Conservation (phyloP, 2,113 vertebrate species). For the Channa argus region DNA sequence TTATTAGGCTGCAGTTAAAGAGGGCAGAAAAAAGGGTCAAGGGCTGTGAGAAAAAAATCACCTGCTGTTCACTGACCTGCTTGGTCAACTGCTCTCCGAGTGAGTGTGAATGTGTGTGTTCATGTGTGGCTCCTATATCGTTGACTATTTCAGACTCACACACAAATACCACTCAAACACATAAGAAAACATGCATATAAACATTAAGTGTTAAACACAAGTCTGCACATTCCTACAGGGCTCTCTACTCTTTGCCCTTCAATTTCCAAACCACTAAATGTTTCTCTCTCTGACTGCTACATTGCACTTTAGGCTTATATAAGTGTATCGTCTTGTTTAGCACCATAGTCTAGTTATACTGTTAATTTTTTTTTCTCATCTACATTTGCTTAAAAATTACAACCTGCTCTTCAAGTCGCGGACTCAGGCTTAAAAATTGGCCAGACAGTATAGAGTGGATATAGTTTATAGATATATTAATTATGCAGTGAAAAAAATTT, state of each 20-base stretch:
- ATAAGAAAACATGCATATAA: neutral
- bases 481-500: too few relatives aligned
- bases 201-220: neutral
- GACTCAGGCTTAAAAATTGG: neutral
- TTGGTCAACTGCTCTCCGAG: conserved; percentile 47
- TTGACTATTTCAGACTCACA: neutral
- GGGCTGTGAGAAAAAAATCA: conserved; percentile 75
- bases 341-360: neutral
- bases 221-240: neutral
- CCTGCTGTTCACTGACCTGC: conserved; percentile 66
- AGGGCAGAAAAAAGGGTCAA: conserved; percentile 63
- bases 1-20: conserved; percentile 46
- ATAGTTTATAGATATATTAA: neutral
- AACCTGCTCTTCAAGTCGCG: neutral
- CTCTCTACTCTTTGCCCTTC: neutral
- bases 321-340: neutral
- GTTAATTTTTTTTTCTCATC: neutral
- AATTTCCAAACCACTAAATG: neutral
- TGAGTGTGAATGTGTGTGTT: neutral
- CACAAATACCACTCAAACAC: neutral
- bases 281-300: neutral
- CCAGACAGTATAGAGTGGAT: neutral
- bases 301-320: neutral
- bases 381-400: neutral
- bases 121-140: neutral